These are phyloP conservation scores for Typhlichthys subterraneus DNA, from an alignment of 2,797 vertebrate species.

Conservation along the genomic window DNA sequence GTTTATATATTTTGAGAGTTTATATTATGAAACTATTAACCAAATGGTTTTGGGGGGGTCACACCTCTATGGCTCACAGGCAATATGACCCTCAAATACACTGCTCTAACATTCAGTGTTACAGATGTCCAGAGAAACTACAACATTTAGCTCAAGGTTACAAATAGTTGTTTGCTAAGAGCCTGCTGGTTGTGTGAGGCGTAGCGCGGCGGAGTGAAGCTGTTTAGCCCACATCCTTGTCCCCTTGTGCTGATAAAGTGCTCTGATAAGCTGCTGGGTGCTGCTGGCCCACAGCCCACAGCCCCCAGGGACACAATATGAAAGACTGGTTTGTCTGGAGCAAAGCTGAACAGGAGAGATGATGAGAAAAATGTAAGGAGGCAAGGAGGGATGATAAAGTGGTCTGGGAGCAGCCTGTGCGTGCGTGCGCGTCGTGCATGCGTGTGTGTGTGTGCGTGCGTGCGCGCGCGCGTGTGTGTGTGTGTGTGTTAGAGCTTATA, in stretches of 20 bases:
- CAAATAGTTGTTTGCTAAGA: conserved; percentile 92
- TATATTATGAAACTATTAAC: too few relatives aligned
- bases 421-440: too few relatives aligned
- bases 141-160: conserved; percentile 74
- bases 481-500: conserved; percentile 23
- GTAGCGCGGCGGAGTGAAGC: conserved; percentile 76
- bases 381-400: conserved; percentile 62
- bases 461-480: background rate
- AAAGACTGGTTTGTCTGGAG: conserved; percentile 84
- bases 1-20: too few relatives aligned
- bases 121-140: conserved; percentile 55
- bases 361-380: conserved; percentile 44
- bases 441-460: background rate
- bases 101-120: too few relatives aligned
- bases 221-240: conserved; percentile 90
- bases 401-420: conserved; percentile 31
- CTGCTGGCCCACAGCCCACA: conserved; percentile 79
- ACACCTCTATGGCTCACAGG: too few relatives aligned
- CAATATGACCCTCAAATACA: too few relatives aligned
- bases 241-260: conserved; percentile 92
- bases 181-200: conserved; percentile 75
- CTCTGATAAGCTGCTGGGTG: conserved; percentile 89
- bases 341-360: conserved; percentile 55
- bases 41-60: too few relatives aligned
- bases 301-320: conserved; percentile 78